phyloP scores from a whole-genome alignment of 2,888 invertebrate species.

The Suillia variegata region DNA sequence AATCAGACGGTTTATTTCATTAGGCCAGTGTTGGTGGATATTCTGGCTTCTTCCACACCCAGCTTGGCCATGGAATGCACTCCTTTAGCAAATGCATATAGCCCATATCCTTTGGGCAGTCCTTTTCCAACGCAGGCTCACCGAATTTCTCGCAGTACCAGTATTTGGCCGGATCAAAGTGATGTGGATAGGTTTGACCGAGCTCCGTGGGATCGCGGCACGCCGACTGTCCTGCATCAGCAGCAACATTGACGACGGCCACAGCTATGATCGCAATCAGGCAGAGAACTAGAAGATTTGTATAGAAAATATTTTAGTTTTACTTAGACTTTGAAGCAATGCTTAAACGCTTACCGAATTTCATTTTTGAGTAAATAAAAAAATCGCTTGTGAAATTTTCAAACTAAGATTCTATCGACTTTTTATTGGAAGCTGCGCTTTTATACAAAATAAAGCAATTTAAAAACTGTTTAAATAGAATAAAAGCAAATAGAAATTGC shows the following conservation, averaged over 20 bases:
- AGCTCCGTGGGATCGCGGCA: conserved; percentile 47
- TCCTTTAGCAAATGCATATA: conserved; percentile 52
- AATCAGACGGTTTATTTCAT: too few species aligned
- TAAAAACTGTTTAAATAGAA: neutral
- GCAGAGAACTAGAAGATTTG: conserved; percentile 24
- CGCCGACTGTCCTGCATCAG: conserved; percentile 52
- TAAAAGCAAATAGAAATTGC: conserved; percentile 9
- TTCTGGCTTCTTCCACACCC: conserved; percentile 48
- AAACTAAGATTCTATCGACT: neutral
- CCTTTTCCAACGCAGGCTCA: conserved; percentile 40
- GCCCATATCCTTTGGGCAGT: conserved; percentile 47
- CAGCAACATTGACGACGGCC: conserved; percentile 31
- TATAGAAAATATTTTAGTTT: neutral
- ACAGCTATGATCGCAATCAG: conserved; percentile 26
- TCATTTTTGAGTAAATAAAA: conserved; percentile 26
- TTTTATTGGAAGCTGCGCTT: neutral
- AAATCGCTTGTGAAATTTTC: neutral
- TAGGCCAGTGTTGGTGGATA: neutral
- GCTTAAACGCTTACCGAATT: conserved; percentile 27
- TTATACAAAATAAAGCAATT: neutral
- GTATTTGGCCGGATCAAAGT: conserved; percentile 54
- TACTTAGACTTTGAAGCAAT: neutral
- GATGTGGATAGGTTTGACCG: conserved; percentile 48
- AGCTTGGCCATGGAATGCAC: conserved; percentile 56
- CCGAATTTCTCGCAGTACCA: conserved; percentile 50